Percentiles rank a stretch among this genome's conserved stretches.
phyloP scores from a whole-genome alignment of 2,797 vertebrate genomes.

The Argya squamiceps region DNA sequence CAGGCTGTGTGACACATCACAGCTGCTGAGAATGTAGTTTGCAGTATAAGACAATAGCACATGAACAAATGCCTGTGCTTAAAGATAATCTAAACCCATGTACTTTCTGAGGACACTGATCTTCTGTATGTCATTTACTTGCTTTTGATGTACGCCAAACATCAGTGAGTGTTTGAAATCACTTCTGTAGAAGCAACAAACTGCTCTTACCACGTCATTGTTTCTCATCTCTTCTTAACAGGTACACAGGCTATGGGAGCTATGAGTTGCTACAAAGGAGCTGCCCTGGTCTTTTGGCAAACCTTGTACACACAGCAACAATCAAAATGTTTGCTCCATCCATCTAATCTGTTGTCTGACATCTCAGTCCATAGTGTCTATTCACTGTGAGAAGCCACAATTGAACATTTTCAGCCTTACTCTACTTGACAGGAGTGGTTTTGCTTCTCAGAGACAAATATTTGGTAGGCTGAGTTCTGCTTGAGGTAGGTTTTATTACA shows the following conservation, averaged over 20 bases:
- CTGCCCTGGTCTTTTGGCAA: background rate
- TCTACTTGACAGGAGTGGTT: background rate
- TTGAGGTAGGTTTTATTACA: background rate
- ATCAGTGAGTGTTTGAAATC: background rate
- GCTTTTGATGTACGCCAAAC: background rate
- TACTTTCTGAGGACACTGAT: background rate
- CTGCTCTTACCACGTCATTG: fast-evolving
- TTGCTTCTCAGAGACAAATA: background rate
- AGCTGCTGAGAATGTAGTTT: background rate
- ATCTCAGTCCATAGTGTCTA: background rate
- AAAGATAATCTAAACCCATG: background rate
- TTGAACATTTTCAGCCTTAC: background rate
- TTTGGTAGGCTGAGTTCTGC: background rate
- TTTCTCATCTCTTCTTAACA: background rate
- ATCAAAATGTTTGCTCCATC: background rate
- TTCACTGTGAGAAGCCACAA: background rate
- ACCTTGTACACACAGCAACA: background rate
- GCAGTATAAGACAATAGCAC: background rate
- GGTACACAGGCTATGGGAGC: background rate
- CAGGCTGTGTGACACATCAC: background rate
- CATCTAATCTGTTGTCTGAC: fast-evolving
- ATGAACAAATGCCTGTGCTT: background rate
- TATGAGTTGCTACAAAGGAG: background rate
- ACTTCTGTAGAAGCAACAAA: background rate
- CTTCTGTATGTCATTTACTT: background rate